Base-by-base conservation (phyloP, 2,113 vertebrate genomes). In the Pipa parva region DNA sequence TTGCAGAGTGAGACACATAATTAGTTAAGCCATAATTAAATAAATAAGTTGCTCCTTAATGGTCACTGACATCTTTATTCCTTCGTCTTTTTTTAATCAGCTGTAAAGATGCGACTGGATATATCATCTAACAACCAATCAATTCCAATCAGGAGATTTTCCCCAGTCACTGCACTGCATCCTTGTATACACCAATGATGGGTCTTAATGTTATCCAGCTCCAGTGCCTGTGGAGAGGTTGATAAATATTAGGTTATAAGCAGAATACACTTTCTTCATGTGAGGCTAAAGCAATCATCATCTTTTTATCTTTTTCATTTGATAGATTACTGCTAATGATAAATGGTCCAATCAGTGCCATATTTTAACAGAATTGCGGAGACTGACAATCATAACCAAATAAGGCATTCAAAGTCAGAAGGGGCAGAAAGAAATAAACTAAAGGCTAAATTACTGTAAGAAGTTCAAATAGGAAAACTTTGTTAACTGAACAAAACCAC, bases 181-280 rank as follows among this genome's bases (percentile, higher is more conserved):
- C 87, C 89, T 10, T 91, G 84, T 59, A 95, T 92, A 33, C 92
- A 92, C 93, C 94, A 96, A 77, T 95, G 93, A 75, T 96, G 93
- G 1, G 75, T 93, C 51, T 87, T 91, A 60, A 96, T 93, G 50
- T 84, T 79, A 63, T 91, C 87, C 64, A 96, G 81, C 6, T 84
- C 86, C 80, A 96, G 55, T 0, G 79, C 87, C 93, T 96, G 63
- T 17, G 71, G 50, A 37, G 25, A 42, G 27, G 31, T 21, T 24
- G 39, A 15, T n/a, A 42, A 42, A 42, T 17, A 31, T 33, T 9
- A 11, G 31, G n/a, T n/a, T n/a, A n/a, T n/a, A n/a, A n/a, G n/a
- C n/a, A n/a, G n/a, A n/a, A n/a, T n/a, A n/a, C n/a, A n/a, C n/a
- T n/a, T n/a, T n/a, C n/a, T n/a, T n/a, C n/a, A n/a, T n/a, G n/a